Percentiles rank a stretch among this genome's conserved stretches.
Evolutionary conservation across 2,888 invertebrate genomes (phyloP).

Genomic region (Fragum fragum): DNA sequence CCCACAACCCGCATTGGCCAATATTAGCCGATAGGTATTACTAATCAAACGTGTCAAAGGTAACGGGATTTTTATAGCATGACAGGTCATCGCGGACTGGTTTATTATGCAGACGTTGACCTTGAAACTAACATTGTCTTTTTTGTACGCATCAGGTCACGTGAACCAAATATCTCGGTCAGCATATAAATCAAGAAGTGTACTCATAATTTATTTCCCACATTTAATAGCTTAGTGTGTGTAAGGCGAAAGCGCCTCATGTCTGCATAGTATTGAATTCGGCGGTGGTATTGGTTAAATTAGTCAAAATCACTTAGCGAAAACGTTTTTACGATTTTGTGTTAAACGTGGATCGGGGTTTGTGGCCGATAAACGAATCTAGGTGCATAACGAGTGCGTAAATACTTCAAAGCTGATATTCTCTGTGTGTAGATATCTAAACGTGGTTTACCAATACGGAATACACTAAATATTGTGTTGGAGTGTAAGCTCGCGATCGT

Average conservation of each 20-base stretch:
- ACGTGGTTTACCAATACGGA: slow-evolving; percentile 3
- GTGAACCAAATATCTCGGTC: not conserved
- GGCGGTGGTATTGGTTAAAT: not conserved
- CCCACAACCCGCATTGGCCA: no score
- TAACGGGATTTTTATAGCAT: no score
- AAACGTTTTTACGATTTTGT: not conserved
- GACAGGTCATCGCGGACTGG: no score
- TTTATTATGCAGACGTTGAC: not conserved
- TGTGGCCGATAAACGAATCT: not conserved
- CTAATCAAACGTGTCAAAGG: no score
- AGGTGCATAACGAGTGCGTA: not conserved
- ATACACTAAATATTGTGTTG: not conserved
- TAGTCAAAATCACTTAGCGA: no score
- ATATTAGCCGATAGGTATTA: no score
- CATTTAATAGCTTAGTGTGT: not conserved
- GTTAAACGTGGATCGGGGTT: not conserved
- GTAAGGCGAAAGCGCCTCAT: not conserved
- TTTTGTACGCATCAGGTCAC: not conserved
- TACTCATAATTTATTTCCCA: slow-evolving; percentile 6
- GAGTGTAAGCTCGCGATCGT: no score
- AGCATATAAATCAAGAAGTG: not conserved
- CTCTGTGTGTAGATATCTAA: not conserved
- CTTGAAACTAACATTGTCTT: not conserved
- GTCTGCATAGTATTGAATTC: not conserved
- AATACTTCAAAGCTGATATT: not conserved